phyloP scores from a whole-genome alignment of 2,888 invertebrate species.

The Parnassius apollo region DNA sequence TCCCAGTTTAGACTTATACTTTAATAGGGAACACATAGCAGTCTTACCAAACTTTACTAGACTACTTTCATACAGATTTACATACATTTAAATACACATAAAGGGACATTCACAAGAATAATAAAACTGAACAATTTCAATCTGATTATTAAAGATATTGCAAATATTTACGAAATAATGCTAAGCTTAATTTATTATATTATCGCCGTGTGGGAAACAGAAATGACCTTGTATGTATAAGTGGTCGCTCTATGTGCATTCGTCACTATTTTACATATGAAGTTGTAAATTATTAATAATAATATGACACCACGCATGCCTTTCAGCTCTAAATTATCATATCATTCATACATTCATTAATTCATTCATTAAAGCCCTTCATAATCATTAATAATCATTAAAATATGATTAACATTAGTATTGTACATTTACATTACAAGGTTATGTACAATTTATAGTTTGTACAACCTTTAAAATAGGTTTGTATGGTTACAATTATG shows the following conservation, averaged over 20 bases:
- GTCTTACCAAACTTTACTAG: conserved; percentile 16
- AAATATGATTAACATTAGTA: conserved; percentile 10
- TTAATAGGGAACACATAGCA: conserved; percentile 17
- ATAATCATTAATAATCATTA: conserved; percentile 13
- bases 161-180: too few species aligned
- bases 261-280: too few species aligned
- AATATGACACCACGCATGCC: conserved; percentile 9
- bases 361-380: background rate
- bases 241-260: too few species aligned
- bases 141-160: too few species aligned
- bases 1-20: conserved; percentile 2
- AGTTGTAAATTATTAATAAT: too few species aligned
- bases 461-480: conserved; percentile 52
- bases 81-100: background rate
- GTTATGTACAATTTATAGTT: conserved; percentile 57
- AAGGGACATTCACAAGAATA: too few species aligned
- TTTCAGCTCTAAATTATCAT: conserved; percentile 8
- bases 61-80: conserved; percentile 7
- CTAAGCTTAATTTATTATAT: too few species aligned
- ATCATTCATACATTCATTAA: background rate
- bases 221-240: too few species aligned
- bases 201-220: too few species aligned
- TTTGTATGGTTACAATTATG: conserved; percentile 11
- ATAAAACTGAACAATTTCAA: too few species aligned
- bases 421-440: conserved; percentile 26